Base-by-base conservation (phyloP, 2,113 vertebrate genomes). In the Orthonyx spaldingii region DNA sequence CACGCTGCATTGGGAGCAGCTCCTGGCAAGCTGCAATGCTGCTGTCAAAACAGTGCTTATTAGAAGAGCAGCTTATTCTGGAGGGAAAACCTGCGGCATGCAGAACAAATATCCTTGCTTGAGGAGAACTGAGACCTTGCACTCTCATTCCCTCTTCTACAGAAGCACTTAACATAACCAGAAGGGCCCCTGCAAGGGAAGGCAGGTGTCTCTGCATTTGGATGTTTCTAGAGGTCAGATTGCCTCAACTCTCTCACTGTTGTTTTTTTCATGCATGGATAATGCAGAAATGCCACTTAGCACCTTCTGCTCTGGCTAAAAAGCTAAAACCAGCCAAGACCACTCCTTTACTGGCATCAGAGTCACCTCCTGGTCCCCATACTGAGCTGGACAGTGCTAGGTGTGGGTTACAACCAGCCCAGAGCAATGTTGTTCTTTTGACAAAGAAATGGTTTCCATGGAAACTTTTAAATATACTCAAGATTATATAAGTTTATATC, bases 381-480 rank as follows among this genome's bases (percentile, higher is more conserved):
- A 59, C 5, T 22, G 52, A 90, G 60, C 56, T 76, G 96, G 93
- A 82, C 94, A 57, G 42, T 47, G 68, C 42, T 28, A 85, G 86
- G 86, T 87, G 68, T 71, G 79, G 77, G 92, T 84, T 90, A 27
- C 92, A 89, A 93, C 93, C 42, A 95, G 57, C 76, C 72, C 44
- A 57, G 18, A 94, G 96, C 56, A 89, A 82, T 89, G 93, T 92
- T 93, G 83, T 84, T 92, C 69, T 90, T 94, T 96, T 95, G 92
- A 95, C 93, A 96, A 94, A 96, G 79, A 94, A 84, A 86, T n/a
- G 64, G 94, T 96, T 96, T 92, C 94, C 92, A 93, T 95, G 88
- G 94, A 94, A 93, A 96, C 95, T 95, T 93, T 94, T 90, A 97
- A 93, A 94, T 94, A 93, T 93, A 95, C 81, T 44, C 65, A 91